Percentiles rank a stretch among this genome's conserved stretches.
phyloP scores from a whole-genome alignment of 2,113 vertebrate genomes.

The Heptranchias perlo region DNA sequence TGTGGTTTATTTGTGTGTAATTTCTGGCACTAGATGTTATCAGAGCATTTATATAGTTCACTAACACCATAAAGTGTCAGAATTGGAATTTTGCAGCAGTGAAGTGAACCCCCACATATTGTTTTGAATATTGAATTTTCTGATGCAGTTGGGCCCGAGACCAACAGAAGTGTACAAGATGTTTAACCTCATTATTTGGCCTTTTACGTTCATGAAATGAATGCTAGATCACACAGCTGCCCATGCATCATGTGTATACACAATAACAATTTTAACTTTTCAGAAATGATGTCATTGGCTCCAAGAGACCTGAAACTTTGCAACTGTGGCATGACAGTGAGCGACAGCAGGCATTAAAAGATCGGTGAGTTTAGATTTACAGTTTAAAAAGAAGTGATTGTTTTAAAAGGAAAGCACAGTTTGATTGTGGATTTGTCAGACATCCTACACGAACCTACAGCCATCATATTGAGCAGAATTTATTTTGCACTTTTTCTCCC shows the following conservation, averaged over 20 bases:
- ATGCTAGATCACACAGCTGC: background rate
- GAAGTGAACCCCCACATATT: background rate
- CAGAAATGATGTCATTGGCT: conserved; percentile 50
- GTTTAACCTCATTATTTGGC: background rate
- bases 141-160: background rate
- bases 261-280: conserved; percentile 43
- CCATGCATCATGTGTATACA: background rate
- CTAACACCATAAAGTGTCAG: background rate
- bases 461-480: background rate
- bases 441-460: background rate
- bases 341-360: conserved; percentile 46
- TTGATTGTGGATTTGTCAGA: background rate
- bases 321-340: conserved; percentile 51
- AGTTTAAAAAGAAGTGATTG: background rate
- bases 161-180: background rate
- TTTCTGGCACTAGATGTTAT: background rate
- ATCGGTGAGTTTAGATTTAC: conserved; percentile 43
- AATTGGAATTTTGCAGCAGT: background rate
- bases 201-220: background rate
- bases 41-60: background rate
- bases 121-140: background rate
- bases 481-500: background rate
- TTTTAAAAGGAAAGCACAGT: background rate
- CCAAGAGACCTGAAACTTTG: conserved; percentile 51
- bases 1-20: background rate